Conservation (phyloP, 35 echinoderm and acorn worm species). For the Holothuria glaberrima region DNA sequence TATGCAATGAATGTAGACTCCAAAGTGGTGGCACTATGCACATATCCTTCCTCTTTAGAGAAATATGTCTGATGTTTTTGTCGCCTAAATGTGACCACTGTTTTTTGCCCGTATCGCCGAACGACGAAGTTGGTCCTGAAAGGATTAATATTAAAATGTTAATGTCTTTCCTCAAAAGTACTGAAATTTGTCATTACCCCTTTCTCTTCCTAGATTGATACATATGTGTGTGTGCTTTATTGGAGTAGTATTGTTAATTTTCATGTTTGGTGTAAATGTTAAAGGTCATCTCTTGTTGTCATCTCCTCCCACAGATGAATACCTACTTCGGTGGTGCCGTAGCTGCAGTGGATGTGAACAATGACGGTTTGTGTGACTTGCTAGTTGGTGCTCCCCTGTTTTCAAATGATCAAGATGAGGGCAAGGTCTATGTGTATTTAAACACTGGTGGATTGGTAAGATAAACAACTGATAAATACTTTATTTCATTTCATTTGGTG, state of each 20-base stretch:
- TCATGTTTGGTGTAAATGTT: neutral
- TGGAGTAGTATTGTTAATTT: neutral
- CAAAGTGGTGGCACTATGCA: too few species aligned
- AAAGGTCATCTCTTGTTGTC: too few species aligned
- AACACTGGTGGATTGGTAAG: constrained; percentile 41
- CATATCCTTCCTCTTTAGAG: too few species aligned
- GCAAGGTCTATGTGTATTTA: constrained; percentile 88
- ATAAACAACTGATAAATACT: neutral
- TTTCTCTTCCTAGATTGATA: too few species aligned
- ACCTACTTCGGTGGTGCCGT: constrained; percentile 84
- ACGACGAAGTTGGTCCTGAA: too few species aligned
- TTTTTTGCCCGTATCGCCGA: too few species aligned
- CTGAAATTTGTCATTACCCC: neutral
- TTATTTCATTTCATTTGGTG: too few species aligned
- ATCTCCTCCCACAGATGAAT: constrained; percentile 55
- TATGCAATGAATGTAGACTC: too few species aligned
- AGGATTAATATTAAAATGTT: too few species aligned
- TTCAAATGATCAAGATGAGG: constrained; percentile 73
- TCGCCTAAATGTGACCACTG: too few species aligned
- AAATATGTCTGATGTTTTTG: too few species aligned
- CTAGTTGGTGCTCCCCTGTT: constrained; percentile 93
- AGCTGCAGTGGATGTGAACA: constrained; percentile 73
- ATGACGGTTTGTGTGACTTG: constrained; percentile 75
- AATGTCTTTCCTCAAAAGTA: neutral
- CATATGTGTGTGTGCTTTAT: neutral